Conservation (phyloP, 2,888 invertebrate species). For the Neria commutata region DNA sequence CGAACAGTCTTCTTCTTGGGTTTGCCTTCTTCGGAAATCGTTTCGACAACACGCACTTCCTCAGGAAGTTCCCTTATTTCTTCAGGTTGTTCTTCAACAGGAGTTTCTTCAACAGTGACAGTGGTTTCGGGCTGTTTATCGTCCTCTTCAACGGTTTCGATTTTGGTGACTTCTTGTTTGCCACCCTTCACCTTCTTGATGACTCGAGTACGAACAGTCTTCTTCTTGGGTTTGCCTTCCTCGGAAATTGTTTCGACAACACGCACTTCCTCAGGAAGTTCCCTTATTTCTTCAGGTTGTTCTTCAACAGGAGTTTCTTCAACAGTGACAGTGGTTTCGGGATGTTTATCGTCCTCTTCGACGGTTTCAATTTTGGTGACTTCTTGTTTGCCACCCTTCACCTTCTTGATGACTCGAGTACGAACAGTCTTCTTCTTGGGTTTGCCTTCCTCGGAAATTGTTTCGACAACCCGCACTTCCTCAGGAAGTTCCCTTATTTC, state of each 20-base stretch:
- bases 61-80: not conserved
- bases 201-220: not conserved
- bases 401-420: not conserved
- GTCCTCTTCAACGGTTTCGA: not conserved
- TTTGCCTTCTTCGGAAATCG: not conserved
- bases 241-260: not conserved
- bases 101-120: not conserved
- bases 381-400: not conserved
- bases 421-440: not conserved
- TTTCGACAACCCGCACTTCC: not conserved
- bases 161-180: not conserved
- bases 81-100: not conserved
- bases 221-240: not conserved
- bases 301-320: not conserved
- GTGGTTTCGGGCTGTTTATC: not conserved
- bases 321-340: not conserved
- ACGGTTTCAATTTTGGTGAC: not conserved
- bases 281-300: not conserved
- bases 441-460: not conserved
- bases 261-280: not conserved
- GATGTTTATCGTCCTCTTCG: not conserved
- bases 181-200: not conserved
- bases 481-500: not conserved
- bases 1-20: not conserved
- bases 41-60: not conserved